Conservation (phyloP, 2,797 vertebrate species). For the Propithecus deckenii region DNA sequence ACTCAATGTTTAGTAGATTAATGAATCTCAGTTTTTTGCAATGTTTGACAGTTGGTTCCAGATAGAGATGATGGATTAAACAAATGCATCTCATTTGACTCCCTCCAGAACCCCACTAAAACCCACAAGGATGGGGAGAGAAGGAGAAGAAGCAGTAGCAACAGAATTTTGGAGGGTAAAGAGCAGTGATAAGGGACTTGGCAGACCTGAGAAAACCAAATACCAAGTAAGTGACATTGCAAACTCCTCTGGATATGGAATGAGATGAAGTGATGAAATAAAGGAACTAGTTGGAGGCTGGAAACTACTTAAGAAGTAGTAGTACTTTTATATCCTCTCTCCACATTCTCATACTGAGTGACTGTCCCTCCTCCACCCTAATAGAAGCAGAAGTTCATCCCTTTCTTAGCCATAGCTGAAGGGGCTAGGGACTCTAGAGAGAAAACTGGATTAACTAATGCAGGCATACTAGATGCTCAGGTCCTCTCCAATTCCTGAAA, state of each 20-base stretch:
- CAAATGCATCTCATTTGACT: constrained; percentile 14
- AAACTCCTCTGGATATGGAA: neutral
- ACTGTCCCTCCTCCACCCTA: neutral
- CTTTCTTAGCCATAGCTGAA: neutral
- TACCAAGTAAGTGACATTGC: neutral
- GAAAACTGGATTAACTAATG: neutral
- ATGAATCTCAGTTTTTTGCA: constrained; percentile 32
- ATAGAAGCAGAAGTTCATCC: neutral
- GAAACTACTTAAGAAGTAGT: neutral
- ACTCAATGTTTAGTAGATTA: constrained; percentile 54
- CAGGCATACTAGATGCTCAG: neutral
- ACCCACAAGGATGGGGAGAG: neutral
- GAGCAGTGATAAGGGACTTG: neutral
- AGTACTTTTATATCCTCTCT: neutral
- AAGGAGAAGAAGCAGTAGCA: neutral
- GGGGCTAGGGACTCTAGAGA: neutral
- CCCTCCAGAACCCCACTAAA: constrained; percentile 1
- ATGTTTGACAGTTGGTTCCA: constrained; percentile 42
- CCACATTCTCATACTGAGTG: neutral
- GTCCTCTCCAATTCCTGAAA: neutral
- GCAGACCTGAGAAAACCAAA: neutral
- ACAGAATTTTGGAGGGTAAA: neutral
- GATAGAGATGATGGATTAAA: constrained; percentile 55
- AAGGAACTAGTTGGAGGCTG: neutral
- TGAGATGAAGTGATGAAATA: neutral